Conservation (phyloP, 2,888 invertebrate genomes). For the Oeneis ivallda region DNA sequence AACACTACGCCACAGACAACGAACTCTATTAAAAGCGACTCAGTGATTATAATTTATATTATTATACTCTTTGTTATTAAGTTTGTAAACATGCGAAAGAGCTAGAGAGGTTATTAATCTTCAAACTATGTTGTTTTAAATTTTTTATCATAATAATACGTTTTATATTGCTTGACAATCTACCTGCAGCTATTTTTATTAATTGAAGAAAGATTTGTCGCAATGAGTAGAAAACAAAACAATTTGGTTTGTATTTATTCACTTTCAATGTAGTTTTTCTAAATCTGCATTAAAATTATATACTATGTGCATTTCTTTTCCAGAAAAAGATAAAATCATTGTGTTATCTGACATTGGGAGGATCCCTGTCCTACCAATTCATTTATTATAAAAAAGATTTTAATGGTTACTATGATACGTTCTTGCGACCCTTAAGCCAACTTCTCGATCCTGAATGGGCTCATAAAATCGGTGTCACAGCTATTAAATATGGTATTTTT, state of each 20-base stretch:
- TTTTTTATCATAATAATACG: too few relatives aligned
- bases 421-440: conserved; percentile 87
- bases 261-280: background rate
- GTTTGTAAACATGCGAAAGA: too few relatives aligned
- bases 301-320: conserved; percentile 43
- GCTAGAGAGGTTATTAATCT: too few relatives aligned
- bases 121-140: too few relatives aligned
- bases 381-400: conserved; percentile 88
- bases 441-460: conserved; percentile 90
- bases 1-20: too few relatives aligned
- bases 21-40: too few relatives aligned
- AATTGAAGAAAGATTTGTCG: background rate
- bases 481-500: conserved; percentile 89
- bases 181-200: too few relatives aligned
- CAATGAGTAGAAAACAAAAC: conserved; percentile 43
- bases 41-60: too few relatives aligned
- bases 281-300: background rate
- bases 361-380: conserved; percentile 84
- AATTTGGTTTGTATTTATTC: conserved; percentile 39
- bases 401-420: conserved; percentile 88
- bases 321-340: conserved; percentile 87
- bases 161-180: too few relatives aligned
- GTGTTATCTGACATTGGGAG: conserved; percentile 84
- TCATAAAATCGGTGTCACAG: conserved; percentile 89
- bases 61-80: too few relatives aligned